phyloP scores from a whole-genome alignment of 2,888 invertebrate species.

The Clitarchus hookeri region DNA sequence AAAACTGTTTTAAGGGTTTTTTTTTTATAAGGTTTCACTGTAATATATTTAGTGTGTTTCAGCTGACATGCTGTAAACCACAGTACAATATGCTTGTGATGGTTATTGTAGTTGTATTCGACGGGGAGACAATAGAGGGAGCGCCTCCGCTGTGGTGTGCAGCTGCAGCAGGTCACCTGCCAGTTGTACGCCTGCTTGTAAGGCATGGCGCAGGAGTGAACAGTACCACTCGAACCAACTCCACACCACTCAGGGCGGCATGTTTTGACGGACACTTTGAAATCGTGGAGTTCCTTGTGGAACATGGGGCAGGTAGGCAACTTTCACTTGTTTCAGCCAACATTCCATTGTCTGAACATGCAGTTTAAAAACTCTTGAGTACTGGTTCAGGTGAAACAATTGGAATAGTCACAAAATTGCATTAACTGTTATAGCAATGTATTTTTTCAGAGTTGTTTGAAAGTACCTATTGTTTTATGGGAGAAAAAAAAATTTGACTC shows the following conservation, averaged over 20 bases:
- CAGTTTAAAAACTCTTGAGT: too few relatives aligned
- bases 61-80: too few relatives aligned
- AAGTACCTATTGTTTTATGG: too few relatives aligned
- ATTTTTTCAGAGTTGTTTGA: too few relatives aligned
- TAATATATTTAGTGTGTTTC: too few relatives aligned
- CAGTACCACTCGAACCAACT: constrained; percentile 91
- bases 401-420: too few relatives aligned
- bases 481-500: too few relatives aligned
- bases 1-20: too few relatives aligned
- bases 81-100: too few relatives aligned
- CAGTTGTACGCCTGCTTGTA: constrained; percentile 83
- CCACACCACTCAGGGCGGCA: constrained; percentile 92
- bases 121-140: constrained; percentile 95
- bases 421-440: too few relatives aligned
- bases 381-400: too few relatives aligned
- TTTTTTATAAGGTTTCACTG: too few relatives aligned
- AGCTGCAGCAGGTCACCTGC: constrained; percentile 91
- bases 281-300: constrained; percentile 91
- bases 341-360: neutral
- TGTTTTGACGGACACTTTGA: constrained; percentile 97
- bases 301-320: constrained; percentile 77
- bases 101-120: constrained; percentile 78
- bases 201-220: constrained; percentile 89
- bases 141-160: constrained; percentile 98
- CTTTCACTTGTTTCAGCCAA: neutral